Evolutionary conservation across 2,797 vertebrate genomes (phyloP).

Genomic region (Pitangus sulphuratus): DNA sequence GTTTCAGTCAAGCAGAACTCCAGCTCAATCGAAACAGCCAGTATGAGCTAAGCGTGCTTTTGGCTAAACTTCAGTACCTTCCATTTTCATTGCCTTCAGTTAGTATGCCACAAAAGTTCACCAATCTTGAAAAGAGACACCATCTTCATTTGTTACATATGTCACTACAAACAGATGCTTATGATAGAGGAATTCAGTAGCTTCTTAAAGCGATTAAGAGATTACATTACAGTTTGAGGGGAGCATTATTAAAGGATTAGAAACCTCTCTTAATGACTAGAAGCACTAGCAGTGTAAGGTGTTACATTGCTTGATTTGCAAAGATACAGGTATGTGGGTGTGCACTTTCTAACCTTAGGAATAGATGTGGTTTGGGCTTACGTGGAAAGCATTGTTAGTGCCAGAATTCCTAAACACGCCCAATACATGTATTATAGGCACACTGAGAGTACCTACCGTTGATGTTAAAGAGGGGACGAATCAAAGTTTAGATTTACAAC

Average conservation of each 20-base stretch:
- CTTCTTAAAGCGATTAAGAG: slow-evolving; percentile 45
- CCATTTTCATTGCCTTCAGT: neutral
- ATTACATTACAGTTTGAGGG: slow-evolving; percentile 32
- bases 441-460: neutral
- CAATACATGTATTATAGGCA: neutral
- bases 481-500: neutral
- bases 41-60: neutral
- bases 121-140: neutral
- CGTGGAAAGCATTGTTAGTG: neutral
- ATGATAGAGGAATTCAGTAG: slow-evolving; percentile 18
- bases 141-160: neutral
- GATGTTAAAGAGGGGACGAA: neutral
- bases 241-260: slow-evolving; percentile 40
- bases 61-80: neutral
- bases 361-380: neutral
- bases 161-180: slow-evolving; percentile 20
- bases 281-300: neutral
- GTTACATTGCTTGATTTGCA: neutral
- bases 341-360: neutral
- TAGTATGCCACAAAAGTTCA: neutral
- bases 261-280: slow-evolving; percentile 3
- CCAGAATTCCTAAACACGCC: slow-evolving; percentile 19
- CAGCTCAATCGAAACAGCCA: neutral
- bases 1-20: neutral
- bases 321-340: neutral